Conservation (phyloP, 2,888 invertebrate species). For the Orgyia antiqua region DNA sequence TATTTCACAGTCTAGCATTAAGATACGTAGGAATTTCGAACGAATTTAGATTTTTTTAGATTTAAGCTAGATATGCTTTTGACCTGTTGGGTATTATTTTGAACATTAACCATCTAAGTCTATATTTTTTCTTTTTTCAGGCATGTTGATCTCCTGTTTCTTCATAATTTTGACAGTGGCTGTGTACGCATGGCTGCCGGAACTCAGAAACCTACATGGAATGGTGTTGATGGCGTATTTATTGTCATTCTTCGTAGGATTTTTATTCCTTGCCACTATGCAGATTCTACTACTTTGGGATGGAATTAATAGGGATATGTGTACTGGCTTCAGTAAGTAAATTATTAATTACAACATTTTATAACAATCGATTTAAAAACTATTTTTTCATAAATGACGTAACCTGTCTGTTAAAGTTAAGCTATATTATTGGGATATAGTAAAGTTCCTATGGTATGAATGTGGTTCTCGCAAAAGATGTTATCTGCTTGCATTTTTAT, state of each 20-base stretch:
- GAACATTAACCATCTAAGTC: too few species aligned
- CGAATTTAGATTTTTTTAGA: too few species aligned
- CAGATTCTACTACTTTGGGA: slow-evolving; percentile 49
- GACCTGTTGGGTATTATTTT: too few species aligned
- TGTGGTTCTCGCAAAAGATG: too few species aligned
- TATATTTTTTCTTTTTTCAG: slow-evolving; percentile 51
- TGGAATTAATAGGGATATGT: slow-evolving; percentile 23
- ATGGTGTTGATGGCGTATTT: slow-evolving; percentile 86
- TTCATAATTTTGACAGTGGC: slow-evolving; percentile 84
- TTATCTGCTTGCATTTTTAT: too few species aligned
- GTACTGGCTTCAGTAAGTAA: slow-evolving; percentile 45
- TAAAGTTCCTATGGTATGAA: too few species aligned
- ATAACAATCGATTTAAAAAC: background rate
- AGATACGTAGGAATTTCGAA: too few species aligned
- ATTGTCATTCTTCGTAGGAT: slow-evolving; percentile 80
- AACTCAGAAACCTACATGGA: slow-evolving; percentile 85
- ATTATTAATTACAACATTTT: too few species aligned
- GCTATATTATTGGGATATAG: too few species aligned
- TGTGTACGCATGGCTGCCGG: slow-evolving; percentile 84
- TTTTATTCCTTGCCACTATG: slow-evolving; percentile 76
- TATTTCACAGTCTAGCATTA: too few species aligned
- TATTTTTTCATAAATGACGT: background rate
- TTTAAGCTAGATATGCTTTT: too few species aligned
- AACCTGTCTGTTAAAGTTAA: background rate
- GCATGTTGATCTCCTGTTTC: slow-evolving; percentile 85